Conservation (phyloP, 2,797 vertebrate species). For the Hypotaenidia okinawae region DNA sequence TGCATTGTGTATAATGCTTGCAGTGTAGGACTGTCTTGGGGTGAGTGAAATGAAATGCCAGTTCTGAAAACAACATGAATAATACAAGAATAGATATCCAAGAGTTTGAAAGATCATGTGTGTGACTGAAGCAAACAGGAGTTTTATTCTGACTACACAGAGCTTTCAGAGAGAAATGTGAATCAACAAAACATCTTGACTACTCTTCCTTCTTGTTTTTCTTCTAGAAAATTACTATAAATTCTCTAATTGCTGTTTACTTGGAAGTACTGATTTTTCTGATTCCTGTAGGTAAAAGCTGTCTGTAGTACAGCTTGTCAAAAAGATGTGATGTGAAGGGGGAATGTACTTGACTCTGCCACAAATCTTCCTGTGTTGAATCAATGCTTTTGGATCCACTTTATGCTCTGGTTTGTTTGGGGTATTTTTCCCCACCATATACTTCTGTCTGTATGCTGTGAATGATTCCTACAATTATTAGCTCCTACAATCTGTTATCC, state of each 20-base stretch:
- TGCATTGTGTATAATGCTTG: neutral
- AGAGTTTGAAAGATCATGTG: neutral
- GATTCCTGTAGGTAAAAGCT: neutral
- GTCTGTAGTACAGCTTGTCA: neutral
- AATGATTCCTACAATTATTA: neutral
- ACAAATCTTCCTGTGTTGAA: neutral
- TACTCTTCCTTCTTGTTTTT: neutral
- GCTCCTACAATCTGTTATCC: neutral
- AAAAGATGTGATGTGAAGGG: neutral
- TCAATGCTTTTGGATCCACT: neutral
- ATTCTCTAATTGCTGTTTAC: neutral
- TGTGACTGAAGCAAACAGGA: neutral
- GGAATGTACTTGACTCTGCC: neutral
- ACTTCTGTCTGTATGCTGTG: neutral
- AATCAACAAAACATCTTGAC: neutral
- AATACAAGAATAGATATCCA: neutral
- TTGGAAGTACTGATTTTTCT: neutral
- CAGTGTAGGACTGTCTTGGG: neutral
- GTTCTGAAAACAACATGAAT: neutral
- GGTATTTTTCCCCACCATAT: fast-evolving
- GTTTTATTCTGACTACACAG: neutral
- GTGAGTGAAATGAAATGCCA: neutral
- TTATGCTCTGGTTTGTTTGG: neutral
- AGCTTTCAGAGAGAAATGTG: neutral
- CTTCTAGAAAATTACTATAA: neutral